These are phyloP conservation scores for Semnopithecus entellus DNA, from an alignment of 2,113 vertebrate genomes.

Conservation along the genomic window DNA sequence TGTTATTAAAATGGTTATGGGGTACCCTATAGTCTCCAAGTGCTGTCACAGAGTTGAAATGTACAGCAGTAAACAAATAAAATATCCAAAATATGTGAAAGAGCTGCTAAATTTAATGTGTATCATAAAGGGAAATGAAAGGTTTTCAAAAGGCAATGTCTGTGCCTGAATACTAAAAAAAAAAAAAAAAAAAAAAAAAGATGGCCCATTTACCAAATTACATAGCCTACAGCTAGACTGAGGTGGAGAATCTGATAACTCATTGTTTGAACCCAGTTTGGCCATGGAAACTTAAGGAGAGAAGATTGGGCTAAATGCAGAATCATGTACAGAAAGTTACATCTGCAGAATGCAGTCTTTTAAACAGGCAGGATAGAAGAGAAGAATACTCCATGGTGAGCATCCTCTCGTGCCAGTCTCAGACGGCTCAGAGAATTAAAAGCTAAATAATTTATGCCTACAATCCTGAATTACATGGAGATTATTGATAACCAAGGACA, in stretches of 20 bases:
- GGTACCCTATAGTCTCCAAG: neutral
- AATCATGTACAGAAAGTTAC: neutral
- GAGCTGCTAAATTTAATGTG: neutral
- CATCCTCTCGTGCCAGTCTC: neutral
- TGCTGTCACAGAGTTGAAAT: neutral
- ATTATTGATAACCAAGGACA: neutral
- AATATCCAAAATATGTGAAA: neutral
- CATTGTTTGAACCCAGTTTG: neutral
- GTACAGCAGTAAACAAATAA: neutral
- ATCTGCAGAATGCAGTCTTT: neutral
- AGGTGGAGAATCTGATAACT: neutral
- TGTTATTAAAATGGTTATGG: neutral
- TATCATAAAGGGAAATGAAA: neutral
- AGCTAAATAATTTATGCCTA: neutral
- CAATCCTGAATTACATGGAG: neutral
- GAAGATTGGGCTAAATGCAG: neutral
- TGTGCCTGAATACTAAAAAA: neutral
- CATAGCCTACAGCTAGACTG: neutral
- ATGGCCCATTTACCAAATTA: neutral
- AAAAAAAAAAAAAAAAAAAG: neutral
- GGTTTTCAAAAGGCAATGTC: neutral
- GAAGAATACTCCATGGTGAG: neutral
- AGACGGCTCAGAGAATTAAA: neutral
- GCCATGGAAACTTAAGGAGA: neutral
- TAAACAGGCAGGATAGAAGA: neutral